phyloP scores from a whole-genome alignment of 2,888 invertebrate genomes.

The Caenorhabditis parvicauda region DNA sequence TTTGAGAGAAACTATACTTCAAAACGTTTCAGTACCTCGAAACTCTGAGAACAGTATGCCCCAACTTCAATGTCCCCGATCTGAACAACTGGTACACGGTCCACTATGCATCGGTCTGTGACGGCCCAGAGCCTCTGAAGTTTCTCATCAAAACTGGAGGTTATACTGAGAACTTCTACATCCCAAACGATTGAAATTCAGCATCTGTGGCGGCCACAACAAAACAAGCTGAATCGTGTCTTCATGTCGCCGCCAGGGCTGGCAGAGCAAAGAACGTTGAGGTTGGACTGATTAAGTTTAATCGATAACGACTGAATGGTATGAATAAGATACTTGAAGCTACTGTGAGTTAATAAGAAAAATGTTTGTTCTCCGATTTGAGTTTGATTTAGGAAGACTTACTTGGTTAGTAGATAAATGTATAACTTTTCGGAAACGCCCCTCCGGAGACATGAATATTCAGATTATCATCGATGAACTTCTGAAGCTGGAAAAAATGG shows the following conservation, averaged over 20 bases:
- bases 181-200: too few relatives aligned
- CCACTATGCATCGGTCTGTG: conserved; percentile 68
- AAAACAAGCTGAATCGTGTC: conserved; percentile 42
- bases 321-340: neutral
- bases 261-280: conserved; percentile 41
- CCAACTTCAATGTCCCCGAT: conserved; percentile 66
- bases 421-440: neutral
- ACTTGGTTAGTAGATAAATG: neutral
- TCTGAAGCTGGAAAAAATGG: conserved; percentile 30
- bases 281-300: conserved; percentile 6
- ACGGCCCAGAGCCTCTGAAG: conserved; percentile 65
- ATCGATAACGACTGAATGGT: too few relatives aligned
- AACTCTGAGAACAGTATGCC: conserved; percentile 64
- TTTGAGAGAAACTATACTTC: neutral
- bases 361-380: too few relatives aligned
- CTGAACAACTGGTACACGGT: conserved; percentile 64
- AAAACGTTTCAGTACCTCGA: conserved; percentile 33
- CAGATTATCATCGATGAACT: conserved; percentile 33
- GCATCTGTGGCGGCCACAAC: conserved; percentile 18
- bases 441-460: neutral
- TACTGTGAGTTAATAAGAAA: too few relatives aligned
- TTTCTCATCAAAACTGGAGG: conserved; percentile 41
- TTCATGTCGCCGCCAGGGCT: conserved; percentile 47
- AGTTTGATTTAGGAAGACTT: too few relatives aligned
- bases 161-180: neutral